phyloP scores from a whole-genome alignment of 2,888 invertebrate species.

The Callosobruchus maculatus region DNA sequence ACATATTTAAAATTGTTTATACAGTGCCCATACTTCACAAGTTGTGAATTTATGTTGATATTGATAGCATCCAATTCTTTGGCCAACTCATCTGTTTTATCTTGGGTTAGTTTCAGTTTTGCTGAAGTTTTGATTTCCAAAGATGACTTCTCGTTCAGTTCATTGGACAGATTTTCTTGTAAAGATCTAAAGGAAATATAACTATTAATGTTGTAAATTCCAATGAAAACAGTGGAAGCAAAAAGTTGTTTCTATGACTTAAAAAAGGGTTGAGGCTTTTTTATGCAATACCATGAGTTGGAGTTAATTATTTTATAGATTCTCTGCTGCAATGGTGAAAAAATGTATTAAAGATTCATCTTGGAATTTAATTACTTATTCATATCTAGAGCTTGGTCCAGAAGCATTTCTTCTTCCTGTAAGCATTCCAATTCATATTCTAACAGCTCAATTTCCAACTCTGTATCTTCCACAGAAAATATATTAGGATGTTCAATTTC shows the following conservation, averaged over 20 bases:
- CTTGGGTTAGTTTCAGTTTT: conserved; percentile 23
- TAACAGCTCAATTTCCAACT: conserved; percentile 29
- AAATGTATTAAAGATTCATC: too few species aligned
- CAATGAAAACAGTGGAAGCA: too few species aligned
- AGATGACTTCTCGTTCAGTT: conserved; percentile 20
- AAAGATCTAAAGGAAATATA: conserved; percentile 16
- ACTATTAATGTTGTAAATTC: too few species aligned
- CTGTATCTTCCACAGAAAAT: conserved; percentile 31
- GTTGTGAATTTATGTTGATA: conserved; percentile 26
- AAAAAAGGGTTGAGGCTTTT: too few species aligned
- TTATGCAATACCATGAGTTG: too few species aligned
- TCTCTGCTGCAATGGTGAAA: too few species aligned
- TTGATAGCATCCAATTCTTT: conserved; percentile 30
- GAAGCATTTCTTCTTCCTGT: conserved; percentile 21
- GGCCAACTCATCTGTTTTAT: conserved; percentile 27
- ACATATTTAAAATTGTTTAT: conserved; percentile 29
- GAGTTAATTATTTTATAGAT: too few species aligned
- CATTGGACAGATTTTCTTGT: conserved; percentile 21
- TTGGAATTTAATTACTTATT: conserved; percentile 9
- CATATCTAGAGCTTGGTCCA: conserved; percentile 15
- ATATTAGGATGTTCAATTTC: conserved; percentile 30
- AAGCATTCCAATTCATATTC: conserved; percentile 30
- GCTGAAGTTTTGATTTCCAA: conserved; percentile 25
- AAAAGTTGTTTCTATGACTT: too few species aligned
- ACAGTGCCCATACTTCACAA: conserved; percentile 28